These are phyloP conservation scores for Elgaria multicarinata DNA, from an alignment of 2,113 vertebrate genomes.

Conservation along the genomic window DNA sequence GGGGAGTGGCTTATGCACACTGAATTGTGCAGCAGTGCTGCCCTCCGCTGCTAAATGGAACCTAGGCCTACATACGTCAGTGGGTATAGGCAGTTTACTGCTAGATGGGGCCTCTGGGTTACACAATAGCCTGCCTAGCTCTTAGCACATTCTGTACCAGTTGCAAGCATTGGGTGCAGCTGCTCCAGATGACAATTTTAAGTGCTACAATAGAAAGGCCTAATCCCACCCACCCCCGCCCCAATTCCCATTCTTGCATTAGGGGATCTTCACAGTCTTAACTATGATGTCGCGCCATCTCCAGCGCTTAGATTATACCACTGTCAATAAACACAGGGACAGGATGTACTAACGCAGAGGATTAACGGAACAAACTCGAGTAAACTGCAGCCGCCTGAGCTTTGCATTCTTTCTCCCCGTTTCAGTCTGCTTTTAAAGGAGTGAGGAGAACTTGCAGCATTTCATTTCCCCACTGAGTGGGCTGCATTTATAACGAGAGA, in stretches of 20 bases:
- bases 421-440: neutral
- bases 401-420: slow-evolving; percentile 11
- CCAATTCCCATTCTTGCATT: neutral
- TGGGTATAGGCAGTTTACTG: slow-evolving; percentile 37
- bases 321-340: slow-evolving; percentile 12
- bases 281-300: neutral
- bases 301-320: neutral
- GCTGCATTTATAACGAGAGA: slow-evolving; percentile 7
- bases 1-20: slow-evolving; percentile 12
- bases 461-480: neutral
- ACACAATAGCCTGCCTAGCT: slow-evolving; percentile 54
- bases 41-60: neutral
- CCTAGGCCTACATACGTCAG: slow-evolving; percentile 28
- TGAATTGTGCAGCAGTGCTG: neutral
- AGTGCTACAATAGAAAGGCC: neutral
- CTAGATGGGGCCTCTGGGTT: slow-evolving; percentile 34
- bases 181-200: neutral
- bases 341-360: slow-evolving; percentile 28
- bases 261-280: neutral
- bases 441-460: neutral
- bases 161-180: slow-evolving; percentile 45
- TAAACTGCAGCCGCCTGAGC: neutral
- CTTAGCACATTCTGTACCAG: slow-evolving; percentile 55
- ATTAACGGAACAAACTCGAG: neutral
- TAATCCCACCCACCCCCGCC: slow-evolving; percentile 17